Evolutionary conservation across 2,797 vertebrate genomes (phyloP), one percentile per base, ranked within the genome.

Genomic region (Pseudomugil gertrudae): DNA sequence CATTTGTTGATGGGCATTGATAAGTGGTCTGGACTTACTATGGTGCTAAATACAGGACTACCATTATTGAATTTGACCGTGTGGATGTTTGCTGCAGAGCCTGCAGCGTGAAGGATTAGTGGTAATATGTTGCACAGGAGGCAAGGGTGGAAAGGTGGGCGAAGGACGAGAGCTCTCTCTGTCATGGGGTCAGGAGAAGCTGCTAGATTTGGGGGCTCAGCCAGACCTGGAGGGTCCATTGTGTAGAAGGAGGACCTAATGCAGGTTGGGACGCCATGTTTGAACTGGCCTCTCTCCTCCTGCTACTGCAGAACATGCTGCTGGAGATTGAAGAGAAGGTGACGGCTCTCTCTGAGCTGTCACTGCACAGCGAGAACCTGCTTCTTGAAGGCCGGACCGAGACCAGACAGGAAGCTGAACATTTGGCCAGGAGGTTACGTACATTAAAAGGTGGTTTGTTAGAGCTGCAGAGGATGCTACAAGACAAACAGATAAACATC

Each of bases 321-420:
- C 86, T 95, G 92, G 98, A 99, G 85, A 98, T 99, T 8, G 98
- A 99, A 48, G 95, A 96, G 91, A 99, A 98, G 84, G 97, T 98
- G 79, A 86, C 89, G 84, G 93, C 94, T 72, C 89, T 99, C 60
- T 96, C 97, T 0, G 96, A 99, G 92, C 94, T 99, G 69, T 95
- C 96, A 0, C 91, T 98, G 71, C 96, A 95, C 91, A 97, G 95
- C 0, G 96, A 98, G 68, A 98, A 93, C 87, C 94, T 98, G 85
- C 91, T 97, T 65, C 91, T 96, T 92, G 96, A 97, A 86, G 96
- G 96, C 32, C 95, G 95, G 66, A 85, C 92, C 0, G 95, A 85
- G 71, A 89, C 74, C 33, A 85, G 93, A 56, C 95, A 95, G 0
- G 96, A 98, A 53, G 95, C 95, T 0, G 96, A 98, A 77, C 95